Percentiles rank a stretch among this genome's conserved stretches.
Conservation (phyloP, 2,113 vertebrate genomes). For the Platycercus adscitus region DNA sequence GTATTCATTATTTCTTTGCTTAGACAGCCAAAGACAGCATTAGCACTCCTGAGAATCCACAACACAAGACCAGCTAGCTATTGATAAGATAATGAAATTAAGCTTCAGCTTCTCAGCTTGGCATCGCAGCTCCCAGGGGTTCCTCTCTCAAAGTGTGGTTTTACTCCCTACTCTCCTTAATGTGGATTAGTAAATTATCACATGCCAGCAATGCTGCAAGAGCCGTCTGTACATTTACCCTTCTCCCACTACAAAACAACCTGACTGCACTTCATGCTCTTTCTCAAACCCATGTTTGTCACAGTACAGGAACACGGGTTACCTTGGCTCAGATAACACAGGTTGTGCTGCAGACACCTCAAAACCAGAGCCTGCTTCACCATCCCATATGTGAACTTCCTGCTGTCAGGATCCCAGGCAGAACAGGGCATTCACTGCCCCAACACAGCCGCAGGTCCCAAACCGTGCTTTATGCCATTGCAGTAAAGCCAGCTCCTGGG, state of each 20-base stretch:
- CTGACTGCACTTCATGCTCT: rapidly evolving
- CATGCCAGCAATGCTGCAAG: neutral
- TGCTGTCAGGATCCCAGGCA: neutral
- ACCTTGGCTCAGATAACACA: neutral
- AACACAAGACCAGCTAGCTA: constrained; percentile 11
- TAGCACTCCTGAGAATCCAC: constrained; percentile 6
- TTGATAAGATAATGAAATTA: constrained; percentile 65
- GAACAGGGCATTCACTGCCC: neutral
- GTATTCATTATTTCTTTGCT: constrained; percentile 41
- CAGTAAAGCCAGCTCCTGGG: neutral
- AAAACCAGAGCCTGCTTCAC: neutral
- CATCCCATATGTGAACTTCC: rapidly evolving
- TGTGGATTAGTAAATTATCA: neutral
- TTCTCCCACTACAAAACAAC: too few relatives aligned
- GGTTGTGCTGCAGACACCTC: neutral
- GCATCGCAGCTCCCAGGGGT: neutral
- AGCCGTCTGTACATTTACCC: neutral
- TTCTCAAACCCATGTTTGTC: neutral
- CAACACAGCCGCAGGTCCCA: neutral
- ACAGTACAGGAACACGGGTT: rapidly evolving
- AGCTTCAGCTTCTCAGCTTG: constrained; percentile 50
- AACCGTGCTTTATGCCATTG: rapidly evolving
- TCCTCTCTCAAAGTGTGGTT: neutral
- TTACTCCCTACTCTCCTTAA: neutral
- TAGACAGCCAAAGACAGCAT: constrained; percentile 37